Evolutionary conservation across 2,888 invertebrate genomes (phyloP), one percentile per base, ranked within the genome.

Genomic region (Agrotis segetum): DNA sequence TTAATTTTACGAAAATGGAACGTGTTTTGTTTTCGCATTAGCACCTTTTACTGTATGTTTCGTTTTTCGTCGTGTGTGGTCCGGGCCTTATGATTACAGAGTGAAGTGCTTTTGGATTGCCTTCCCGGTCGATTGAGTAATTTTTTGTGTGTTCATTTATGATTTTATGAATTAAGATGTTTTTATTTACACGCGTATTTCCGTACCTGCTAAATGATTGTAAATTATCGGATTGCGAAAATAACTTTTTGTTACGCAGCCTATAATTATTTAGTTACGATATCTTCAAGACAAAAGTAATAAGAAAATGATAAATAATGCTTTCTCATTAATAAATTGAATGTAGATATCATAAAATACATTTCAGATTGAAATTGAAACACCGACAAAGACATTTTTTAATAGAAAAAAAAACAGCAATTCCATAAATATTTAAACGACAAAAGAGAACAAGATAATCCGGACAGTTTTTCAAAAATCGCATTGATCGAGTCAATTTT

Each of bases 41-140:
- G 90, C 96, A 94, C 96, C 95, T 95, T 96, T 95, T 94, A 96
- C 93, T 95, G 93, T 91, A 84, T 90, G 90, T 90, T 89, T 70
- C 87, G 92, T 93, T 93, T 92, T 88, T 71, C 93, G 84, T 84
- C 92, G 94, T 95, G 96, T 95, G 96, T 94, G 96, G 96, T 94
- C 95, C 79, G 61, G 52, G 16, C 46, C 58, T 77, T 59, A 74
- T 73, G 74, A 81, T 79, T 74, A 64, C 62, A 19, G 60, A 75
- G 69, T 66, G 62, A 77, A 84, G 85, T 82, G 74, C 66, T 63
- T 79, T 67, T 40, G 7, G 61, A 82, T 80, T 78, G 69, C 70
- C 75, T 69, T 67, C 60, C 65, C 29, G 46, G 60, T 70, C 66
- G 63, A 85, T 83, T 81, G 66, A 85, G 74, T 83, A 79, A 76